These are phyloP conservation scores for Gavia stellata DNA, from an alignment of 2,113 vertebrate genomes.

Conservation along the genomic window DNA sequence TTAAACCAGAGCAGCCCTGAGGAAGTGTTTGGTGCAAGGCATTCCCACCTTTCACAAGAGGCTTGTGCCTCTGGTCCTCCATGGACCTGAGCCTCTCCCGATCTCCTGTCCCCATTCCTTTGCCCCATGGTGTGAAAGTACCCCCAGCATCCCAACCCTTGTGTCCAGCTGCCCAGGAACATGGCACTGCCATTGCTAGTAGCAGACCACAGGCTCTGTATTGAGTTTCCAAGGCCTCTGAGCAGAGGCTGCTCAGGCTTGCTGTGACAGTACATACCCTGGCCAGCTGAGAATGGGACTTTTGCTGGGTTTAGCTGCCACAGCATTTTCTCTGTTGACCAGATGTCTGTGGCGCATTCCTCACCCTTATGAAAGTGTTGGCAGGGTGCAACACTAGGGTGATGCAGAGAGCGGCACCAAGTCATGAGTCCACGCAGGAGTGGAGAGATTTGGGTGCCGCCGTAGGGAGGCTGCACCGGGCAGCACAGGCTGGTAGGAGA, in stretches of 20 bases:
- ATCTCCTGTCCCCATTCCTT: too few species aligned
- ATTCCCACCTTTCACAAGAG: neutral
- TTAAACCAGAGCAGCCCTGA: neutral
- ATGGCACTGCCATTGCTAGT: neutral
- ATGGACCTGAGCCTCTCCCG: too few species aligned
- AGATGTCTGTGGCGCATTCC: fast-evolving
- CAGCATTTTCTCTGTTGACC: neutral
- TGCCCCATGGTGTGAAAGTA: fast-evolving
- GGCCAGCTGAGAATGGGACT: neutral
- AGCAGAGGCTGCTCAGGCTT: neutral
- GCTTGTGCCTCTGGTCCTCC: neutral
- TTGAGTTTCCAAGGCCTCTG: neutral
- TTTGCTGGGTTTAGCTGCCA: neutral
- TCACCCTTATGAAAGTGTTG: neutral
- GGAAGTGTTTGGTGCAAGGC: neutral
- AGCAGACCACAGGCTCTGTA: neutral
- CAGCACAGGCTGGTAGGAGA: too few species aligned
- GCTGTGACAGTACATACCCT: neutral
- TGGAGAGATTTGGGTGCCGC: too few species aligned
- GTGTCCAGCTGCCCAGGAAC: too few species aligned
- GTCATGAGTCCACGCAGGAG: too few species aligned
- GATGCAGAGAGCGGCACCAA: neutral
- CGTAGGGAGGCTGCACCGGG: too few species aligned
- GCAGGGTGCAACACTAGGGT: neutral
- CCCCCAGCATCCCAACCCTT: too few species aligned